phyloP scores from a whole-genome alignment of 2,113 vertebrate species.

The Odocoileus virginianus region DNA sequence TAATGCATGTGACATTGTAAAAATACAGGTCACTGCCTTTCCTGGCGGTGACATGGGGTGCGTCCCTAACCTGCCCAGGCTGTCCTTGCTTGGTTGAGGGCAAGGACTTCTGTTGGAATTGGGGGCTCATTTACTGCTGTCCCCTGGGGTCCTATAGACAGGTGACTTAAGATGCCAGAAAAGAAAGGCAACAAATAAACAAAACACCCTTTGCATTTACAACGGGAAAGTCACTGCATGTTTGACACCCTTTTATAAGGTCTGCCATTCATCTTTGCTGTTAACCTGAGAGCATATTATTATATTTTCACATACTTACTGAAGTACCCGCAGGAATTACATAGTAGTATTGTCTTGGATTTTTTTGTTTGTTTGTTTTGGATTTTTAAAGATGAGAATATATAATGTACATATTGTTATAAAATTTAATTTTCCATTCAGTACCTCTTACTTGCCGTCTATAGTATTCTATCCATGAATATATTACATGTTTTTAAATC shows the following conservation, averaged over 20 bases:
- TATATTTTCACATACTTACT: neutral
- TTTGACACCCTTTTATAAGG: neutral
- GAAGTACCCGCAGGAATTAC: neutral
- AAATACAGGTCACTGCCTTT: neutral
- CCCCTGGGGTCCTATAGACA: neutral
- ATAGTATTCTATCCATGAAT: neutral
- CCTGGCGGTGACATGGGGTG: neutral
- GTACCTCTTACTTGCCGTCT: neutral
- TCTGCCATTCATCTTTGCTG: neutral
- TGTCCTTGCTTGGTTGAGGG: neutral
- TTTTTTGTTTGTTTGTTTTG: neutral
- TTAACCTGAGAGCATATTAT: neutral
- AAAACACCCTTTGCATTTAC: neutral
- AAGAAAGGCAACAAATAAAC: neutral
- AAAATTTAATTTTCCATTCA: neutral
- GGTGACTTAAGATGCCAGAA: neutral
- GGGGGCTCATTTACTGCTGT: neutral
- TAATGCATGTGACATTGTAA: neutral
- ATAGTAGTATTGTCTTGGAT: neutral
- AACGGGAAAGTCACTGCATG: neutral
- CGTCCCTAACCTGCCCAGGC: neutral
- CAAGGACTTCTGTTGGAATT: neutral
- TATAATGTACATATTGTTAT: neutral
- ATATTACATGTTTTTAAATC: neutral
- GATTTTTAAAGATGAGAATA: neutral